These are phyloP conservation scores for Sarcophaga peregrina DNA, from an alignment of 1,140 invertebrate genomes.

Conservation along the genomic window DNA sequence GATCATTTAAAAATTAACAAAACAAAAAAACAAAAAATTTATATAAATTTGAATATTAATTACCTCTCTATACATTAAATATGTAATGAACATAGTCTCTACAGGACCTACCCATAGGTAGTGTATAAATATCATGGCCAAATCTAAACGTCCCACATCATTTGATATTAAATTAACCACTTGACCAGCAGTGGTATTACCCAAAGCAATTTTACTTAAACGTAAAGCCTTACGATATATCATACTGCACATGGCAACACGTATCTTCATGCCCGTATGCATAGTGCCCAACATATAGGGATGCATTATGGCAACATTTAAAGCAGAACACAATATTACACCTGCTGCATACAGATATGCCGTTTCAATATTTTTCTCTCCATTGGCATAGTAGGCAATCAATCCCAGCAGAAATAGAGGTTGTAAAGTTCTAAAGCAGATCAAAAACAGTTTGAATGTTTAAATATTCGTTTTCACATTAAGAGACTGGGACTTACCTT, in stretches of 20 bases:
- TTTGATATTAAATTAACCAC: slow-evolving; percentile 93
- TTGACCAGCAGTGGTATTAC: slow-evolving; percentile 84
- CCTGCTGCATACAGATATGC: slow-evolving; percentile 76
- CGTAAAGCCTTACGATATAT: slow-evolving; percentile 83
- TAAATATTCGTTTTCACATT: not conserved
- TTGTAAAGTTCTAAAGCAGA: slow-evolving; percentile 73
- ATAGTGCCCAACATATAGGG: slow-evolving; percentile 81
- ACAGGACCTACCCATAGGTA: slow-evolving; percentile 86
- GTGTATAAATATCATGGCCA: slow-evolving; percentile 76
- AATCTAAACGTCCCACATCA: slow-evolving; percentile 82
- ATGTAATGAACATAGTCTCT: slow-evolving; percentile 80
- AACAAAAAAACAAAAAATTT: slow-evolving; percentile 7
- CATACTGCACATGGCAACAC: slow-evolving; percentile 80
- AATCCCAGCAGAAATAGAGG: slow-evolving; percentile 79
- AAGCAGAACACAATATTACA: slow-evolving; percentile 75
- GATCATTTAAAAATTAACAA: not conserved
- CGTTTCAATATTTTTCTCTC: slow-evolving; percentile 65
- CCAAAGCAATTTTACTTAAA: slow-evolving; percentile 76
- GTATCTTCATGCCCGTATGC: slow-evolving; percentile 82
- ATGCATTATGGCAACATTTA: slow-evolving; percentile 81
- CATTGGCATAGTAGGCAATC: slow-evolving; percentile 75
- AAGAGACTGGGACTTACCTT: slow-evolving; percentile 38
- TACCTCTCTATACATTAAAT: slow-evolving; percentile 77
- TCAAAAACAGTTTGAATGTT: slow-evolving; percentile 36
- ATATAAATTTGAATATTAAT: slow-evolving; percentile 12